These are phyloP conservation scores for Acronicta psi DNA, from an alignment of 2,888 invertebrate genomes.

Conservation along the genomic window DNA sequence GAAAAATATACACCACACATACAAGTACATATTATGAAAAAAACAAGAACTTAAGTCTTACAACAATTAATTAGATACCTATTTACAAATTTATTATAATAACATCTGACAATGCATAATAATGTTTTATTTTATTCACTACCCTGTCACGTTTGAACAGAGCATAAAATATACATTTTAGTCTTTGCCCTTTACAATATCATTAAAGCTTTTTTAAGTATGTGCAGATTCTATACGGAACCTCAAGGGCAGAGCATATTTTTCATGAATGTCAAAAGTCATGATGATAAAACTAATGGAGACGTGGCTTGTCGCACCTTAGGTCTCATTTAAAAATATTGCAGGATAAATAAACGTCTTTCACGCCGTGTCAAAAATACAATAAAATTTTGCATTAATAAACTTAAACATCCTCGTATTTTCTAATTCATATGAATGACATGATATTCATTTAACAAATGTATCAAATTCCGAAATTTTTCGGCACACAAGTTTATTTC, in stretches of 20 bases:
- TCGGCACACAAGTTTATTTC: conserved; percentile 32
- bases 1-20: conserved; percentile 51
- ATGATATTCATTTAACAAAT: conserved; percentile 28
- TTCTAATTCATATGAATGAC: conserved; percentile 13
- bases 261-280: conserved; percentile 31
- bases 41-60: conserved; percentile 10
- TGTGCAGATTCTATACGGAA: conserved; percentile 20
- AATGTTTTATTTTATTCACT: conserved; percentile 27
- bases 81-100: conserved; percentile 32
- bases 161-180: conserved; percentile 32
- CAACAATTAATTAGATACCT: conserved; percentile 30
- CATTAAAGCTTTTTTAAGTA: conserved; percentile 41
- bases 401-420: conserved; percentile 11
- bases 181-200: conserved; percentile 37
- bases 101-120: conserved; percentile 14
- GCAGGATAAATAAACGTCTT: background rate
- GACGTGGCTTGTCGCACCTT: conserved; percentile 1
- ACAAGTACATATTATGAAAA: conserved; percentile 11
- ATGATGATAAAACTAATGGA: conserved; percentile 13
- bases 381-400: background rate
- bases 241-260: conserved; percentile 20
- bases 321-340: background rate
- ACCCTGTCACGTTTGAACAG: conserved; percentile 22
- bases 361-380: conserved; percentile 7
- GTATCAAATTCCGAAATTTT: conserved; percentile 41